A percentile compares a stretch with the other conserved stretches of the same genome.
Evolutionary conservation across 2,888 invertebrate species (phyloP).

Genomic region (Drosophila rubida): DNA sequence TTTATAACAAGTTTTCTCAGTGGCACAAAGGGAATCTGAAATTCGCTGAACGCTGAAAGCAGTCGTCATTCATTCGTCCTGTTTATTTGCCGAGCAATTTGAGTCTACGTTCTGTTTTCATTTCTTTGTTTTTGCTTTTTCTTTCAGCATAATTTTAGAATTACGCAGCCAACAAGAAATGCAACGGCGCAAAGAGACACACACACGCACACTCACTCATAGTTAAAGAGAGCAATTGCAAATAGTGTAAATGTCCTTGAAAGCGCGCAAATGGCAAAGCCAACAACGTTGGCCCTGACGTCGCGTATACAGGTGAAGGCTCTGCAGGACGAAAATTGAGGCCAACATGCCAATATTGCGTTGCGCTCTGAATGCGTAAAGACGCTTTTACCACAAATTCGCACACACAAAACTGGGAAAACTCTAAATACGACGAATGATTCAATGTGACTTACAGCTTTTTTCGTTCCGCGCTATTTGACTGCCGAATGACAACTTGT

Average conservation of each 20-base stretch:
- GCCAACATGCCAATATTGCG: slow-evolving; percentile 19
- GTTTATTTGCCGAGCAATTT: slow-evolving; percentile 68
- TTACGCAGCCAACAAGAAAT: slow-evolving; percentile 50
- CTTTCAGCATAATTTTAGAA: slow-evolving; percentile 43
- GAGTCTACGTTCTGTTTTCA: slow-evolving; percentile 26
- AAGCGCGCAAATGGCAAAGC: slow-evolving; percentile 68
- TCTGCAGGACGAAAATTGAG: slow-evolving; percentile 41
- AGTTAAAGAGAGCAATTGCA: slow-evolving; percentile 68
- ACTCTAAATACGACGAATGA: background rate
- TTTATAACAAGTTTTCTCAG: slow-evolving; percentile 2
- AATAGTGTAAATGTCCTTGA: slow-evolving; percentile 75
- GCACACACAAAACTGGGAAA: background rate
- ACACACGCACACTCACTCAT: slow-evolving; percentile 9
- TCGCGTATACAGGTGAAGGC: slow-evolving; percentile 64
- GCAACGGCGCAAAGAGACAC: slow-evolving; percentile 47
- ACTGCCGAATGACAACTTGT: no score
- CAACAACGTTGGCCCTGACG: slow-evolving; percentile 45
- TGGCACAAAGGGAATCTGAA: slow-evolving; percentile 44
- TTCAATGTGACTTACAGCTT: background rate
- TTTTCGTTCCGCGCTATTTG: background rate
- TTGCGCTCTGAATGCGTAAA: slow-evolving; percentile 1
- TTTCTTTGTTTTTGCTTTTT: slow-evolving; percentile 20
- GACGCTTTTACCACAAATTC: background rate
- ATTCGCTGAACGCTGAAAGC: slow-evolving; percentile 33
- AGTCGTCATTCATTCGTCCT: slow-evolving; percentile 28